Conservation (phyloP, 2,888 invertebrate species). For the Orthosia gothica region DNA sequence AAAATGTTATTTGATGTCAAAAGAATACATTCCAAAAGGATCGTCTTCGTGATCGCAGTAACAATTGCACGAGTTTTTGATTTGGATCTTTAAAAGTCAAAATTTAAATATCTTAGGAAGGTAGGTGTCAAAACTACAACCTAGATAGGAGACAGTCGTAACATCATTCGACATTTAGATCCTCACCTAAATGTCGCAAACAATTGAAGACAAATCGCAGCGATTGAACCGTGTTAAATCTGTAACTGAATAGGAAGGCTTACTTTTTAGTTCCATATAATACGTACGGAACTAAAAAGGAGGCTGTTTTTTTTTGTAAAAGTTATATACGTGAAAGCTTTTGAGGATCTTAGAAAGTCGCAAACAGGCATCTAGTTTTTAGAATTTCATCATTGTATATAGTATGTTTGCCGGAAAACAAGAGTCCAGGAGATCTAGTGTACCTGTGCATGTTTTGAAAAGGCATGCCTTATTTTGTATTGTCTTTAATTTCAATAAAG, state of each 20-base stretch:
- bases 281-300: too few species aligned
- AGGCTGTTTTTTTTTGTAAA: too few species aligned
- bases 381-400: too few species aligned
- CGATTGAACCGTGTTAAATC: conserved; percentile 19
- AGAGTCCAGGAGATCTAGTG: too few species aligned
- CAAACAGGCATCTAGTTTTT: too few species aligned
- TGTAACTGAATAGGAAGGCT: background rate
- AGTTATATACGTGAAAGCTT: too few species aligned
- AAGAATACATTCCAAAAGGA: conserved; percentile 35
- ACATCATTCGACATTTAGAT: background rate
- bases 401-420: too few species aligned
- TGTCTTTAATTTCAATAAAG: too few species aligned
- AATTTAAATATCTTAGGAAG: conserved; percentile 30
- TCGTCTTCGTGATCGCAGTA: conserved; percentile 54
- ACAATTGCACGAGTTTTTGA: conserved; percentile 29
- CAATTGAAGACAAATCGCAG: conserved; percentile 25
- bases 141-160: conserved; percentile 17
- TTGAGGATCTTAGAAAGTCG: conserved; percentile 5
- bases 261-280: background rate
- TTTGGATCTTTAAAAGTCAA: conserved; percentile 48
- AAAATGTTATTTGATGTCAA: too few species aligned
- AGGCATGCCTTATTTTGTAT: too few species aligned
- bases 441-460: too few species aligned
- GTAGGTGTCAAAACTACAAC: background rate
- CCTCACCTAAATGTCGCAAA: conserved; percentile 2